phyloP scores from a whole-genome alignment of 1,140 invertebrate species.

The Venustaconcha ellipsiformis region DNA sequence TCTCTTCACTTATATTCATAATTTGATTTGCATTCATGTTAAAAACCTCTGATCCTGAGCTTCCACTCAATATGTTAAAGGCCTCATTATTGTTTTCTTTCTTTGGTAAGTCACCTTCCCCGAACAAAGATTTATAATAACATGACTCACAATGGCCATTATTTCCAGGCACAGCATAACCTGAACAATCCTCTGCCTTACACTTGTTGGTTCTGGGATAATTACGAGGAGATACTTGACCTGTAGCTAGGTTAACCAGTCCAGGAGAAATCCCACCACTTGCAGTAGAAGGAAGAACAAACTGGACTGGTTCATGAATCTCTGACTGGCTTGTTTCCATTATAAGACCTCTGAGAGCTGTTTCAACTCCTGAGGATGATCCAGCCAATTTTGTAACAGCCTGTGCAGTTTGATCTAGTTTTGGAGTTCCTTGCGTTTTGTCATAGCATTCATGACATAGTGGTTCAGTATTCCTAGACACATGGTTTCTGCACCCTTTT shows the following conservation, averaged over 20 bases:
- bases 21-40: not conserved
- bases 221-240: not conserved
- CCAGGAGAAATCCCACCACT: not conserved
- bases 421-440: too few relatives aligned
- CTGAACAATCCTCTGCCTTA: not conserved
- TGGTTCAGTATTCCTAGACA: too few relatives aligned
- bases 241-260: not conserved
- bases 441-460: too few relatives aligned
- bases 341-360: not conserved
- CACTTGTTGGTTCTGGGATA: not conserved
- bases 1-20: slow-evolving; percentile 8
- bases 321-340: not conserved
- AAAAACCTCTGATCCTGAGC: not conserved
- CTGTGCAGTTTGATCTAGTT: too few relatives aligned
- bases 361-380: too few relatives aligned
- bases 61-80: not conserved
- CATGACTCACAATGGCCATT: slow-evolving; percentile 31
- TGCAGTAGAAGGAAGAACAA: slow-evolving; percentile 6
- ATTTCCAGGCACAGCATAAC: slow-evolving; percentile 5
- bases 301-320: not conserved
- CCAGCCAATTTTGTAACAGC: too few relatives aligned
- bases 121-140: slow-evolving; percentile 14
- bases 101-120: not conserved
- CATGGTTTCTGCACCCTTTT: too few relatives aligned
- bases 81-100: not conserved